A percentile compares a stretch with the other conserved stretches of the same genome.
Conservation (phyloP, 2,888 invertebrate species). For the Pocota personata region DNA sequence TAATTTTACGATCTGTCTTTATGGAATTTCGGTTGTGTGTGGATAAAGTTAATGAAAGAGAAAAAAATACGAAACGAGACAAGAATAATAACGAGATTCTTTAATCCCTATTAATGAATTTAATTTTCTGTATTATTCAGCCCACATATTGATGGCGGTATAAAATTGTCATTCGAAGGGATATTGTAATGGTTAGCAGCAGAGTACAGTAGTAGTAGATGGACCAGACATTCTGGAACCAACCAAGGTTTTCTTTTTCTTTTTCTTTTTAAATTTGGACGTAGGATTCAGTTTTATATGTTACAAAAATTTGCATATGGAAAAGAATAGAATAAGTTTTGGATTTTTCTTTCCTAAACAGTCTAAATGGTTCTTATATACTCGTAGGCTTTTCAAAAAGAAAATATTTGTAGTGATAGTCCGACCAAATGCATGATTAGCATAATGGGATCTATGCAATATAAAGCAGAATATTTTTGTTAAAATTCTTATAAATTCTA, state of each 20-base stretch:
- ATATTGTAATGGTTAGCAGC: slow-evolving; percentile 13
- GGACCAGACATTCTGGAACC: slow-evolving; percentile 66
- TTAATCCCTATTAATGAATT: slow-evolving; percentile 73
- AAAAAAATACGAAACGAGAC: slow-evolving; percentile 45
- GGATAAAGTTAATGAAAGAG: slow-evolving; percentile 63
- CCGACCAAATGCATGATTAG: no score
- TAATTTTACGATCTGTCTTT: slow-evolving; percentile 74
- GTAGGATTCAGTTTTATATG: background rate
- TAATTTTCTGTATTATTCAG: slow-evolving; percentile 43
- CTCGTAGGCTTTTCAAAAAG: no score
- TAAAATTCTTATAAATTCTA: no score
- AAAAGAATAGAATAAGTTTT: background rate
- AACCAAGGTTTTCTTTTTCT: background rate
- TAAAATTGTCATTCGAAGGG: slow-evolving; percentile 54
- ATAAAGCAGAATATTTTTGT: no score
- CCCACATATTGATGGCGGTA: slow-evolving; percentile 58
- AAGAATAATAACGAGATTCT: slow-evolving; percentile 72
- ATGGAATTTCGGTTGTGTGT: slow-evolving; percentile 66
- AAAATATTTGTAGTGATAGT: no score
- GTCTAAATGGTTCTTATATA: no score
- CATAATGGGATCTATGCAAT: no score
- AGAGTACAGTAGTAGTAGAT: slow-evolving; percentile 27
- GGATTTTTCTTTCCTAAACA: no score
- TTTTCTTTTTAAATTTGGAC: background rate
- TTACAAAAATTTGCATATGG: slow-evolving; percentile 19